Percentiles rank a stretch among this genome's conserved stretches.
Conservation (phyloP, 2,888 invertebrate species). For the Erebia ligea region DNA sequence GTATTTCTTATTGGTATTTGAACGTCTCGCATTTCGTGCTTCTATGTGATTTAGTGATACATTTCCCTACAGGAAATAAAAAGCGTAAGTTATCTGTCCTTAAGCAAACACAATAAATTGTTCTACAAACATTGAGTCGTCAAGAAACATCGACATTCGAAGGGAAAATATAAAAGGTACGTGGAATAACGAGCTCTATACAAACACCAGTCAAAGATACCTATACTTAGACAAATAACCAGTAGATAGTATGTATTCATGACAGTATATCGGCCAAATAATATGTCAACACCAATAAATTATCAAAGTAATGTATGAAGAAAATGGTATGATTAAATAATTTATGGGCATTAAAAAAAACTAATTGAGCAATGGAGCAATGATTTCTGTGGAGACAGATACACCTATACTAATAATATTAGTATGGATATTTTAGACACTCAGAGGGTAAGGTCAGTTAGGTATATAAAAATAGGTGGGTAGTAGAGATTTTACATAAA, state of each 20-base stretch:
- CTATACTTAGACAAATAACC: slow-evolving; percentile 48
- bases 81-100: slow-evolving; percentile 39
- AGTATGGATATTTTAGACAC: too few relatives aligned
- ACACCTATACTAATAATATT: too few relatives aligned
- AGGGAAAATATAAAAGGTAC: slow-evolving; percentile 58
- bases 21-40: slow-evolving; percentile 7
- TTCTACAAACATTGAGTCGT: slow-evolving; percentile 40
- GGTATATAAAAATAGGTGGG: too few relatives aligned
- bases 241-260: slow-evolving; percentile 6
- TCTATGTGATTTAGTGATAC: slow-evolving; percentile 6
- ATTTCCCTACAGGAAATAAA: slow-evolving; percentile 26
- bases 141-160: slow-evolving; percentile 54
- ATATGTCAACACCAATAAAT: slow-evolving; percentile 2
- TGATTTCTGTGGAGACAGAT: background rate
- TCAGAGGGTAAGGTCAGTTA: too few relatives aligned
- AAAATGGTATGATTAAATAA: background rate
- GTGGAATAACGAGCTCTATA: slow-evolving; percentile 69
- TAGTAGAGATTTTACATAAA: background rate
- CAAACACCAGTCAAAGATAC: slow-evolving; percentile 57
- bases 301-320: background rate
- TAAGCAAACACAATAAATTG: slow-evolving; percentile 49
- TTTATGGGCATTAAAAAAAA: too few relatives aligned
- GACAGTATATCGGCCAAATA: slow-evolving; percentile 1
- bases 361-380: too few relatives aligned
- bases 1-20: background rate